These are phyloP conservation scores for Diabrotica balteata DNA, from an alignment of 2,888 invertebrate species.

Conservation along the genomic window DNA sequence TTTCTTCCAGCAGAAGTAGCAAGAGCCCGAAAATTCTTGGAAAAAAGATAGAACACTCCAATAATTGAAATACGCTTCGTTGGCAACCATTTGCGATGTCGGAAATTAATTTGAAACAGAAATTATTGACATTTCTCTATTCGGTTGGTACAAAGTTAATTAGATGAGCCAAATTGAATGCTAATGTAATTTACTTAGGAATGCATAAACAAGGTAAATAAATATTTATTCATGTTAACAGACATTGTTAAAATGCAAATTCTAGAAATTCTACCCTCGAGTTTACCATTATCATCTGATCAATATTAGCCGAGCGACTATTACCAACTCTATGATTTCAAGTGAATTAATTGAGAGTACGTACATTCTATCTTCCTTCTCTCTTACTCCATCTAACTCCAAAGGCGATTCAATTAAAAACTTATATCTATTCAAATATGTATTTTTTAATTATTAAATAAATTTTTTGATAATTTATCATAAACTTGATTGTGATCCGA, in stretches of 20 bases:
- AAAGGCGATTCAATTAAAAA: background rate
- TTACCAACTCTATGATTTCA: constrained; percentile 35
- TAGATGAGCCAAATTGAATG: constrained; percentile 46
- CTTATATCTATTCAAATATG: constrained; percentile 1
- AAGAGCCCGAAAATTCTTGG: no score
- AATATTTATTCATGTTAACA: constrained; percentile 49
- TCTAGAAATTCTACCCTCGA: constrained; percentile 46
- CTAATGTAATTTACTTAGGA: constrained; percentile 47
- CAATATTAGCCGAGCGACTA: constrained; percentile 34
- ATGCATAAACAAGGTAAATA: constrained; percentile 48
- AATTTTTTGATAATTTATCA: no score
- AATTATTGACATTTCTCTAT: constrained; percentile 33
- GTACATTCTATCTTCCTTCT: background rate
- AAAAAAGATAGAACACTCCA: background rate
- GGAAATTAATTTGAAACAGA: constrained; percentile 36
- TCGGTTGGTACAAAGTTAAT: constrained; percentile 36
- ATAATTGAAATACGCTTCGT: constrained; percentile 13
- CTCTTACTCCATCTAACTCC: background rate
- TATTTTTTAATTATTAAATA: no score
- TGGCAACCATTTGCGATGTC: constrained; percentile 10
- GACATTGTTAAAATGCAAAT: constrained; percentile 50
- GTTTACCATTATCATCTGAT: constrained; percentile 37
- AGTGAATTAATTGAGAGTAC: constrained; percentile 28
- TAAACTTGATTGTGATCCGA: no score
- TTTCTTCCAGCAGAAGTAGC: constrained; percentile 3